Base-by-base conservation (phyloP, 2,113 vertebrate species). In the Phoenicopterus ruber region DNA sequence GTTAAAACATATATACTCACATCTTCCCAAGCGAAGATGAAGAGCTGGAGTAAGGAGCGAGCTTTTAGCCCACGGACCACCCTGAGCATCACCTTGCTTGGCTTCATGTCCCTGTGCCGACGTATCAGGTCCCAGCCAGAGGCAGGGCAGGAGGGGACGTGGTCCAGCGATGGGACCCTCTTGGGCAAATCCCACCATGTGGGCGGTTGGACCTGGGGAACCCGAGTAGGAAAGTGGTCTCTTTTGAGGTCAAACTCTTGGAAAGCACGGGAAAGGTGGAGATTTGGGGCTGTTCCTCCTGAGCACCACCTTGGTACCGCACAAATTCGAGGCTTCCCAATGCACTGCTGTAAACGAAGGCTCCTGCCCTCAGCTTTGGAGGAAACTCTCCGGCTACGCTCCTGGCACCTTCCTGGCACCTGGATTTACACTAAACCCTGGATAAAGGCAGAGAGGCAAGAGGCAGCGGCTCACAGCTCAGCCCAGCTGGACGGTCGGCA, bases 51-150 rank as follows among this genome's bases (percentile, higher is more conserved):
- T 1, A 12, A 61, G 74, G 40, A 57, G n/a, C 1, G 40, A 80
- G 72, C 9, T 32, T 3, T 38, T 16, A 49, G 36, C 55, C 42
- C 91, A 6, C 38, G 5, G 54, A 34, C 1, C 54, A 0, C 21
- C 3, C 19, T 0, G 34, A 80, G 77, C 55, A 5, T 17, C 7
- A 1, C 7, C 7, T 6, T 4, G 7, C 40, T 49, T 10, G 74
- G 58, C 28, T 46, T 13, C 50, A 0, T 2, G 31, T 25, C 47
- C 31, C 22, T 5, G n/a, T 12, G 25, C 46, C 36, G 61, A 4
- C 3, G 3, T 7, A 5, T 0, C 34, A 10, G 20, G 42, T 14
- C 49, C 63, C 4, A 0, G 50, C 11, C 38, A 20, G 16, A 17
- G 58, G 25, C 58, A 55, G 66, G 42, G 11, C 18, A 14, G 58